phyloP scores from a whole-genome alignment of 2,113 vertebrate species.

The Eulacestoma nigropectus region DNA sequence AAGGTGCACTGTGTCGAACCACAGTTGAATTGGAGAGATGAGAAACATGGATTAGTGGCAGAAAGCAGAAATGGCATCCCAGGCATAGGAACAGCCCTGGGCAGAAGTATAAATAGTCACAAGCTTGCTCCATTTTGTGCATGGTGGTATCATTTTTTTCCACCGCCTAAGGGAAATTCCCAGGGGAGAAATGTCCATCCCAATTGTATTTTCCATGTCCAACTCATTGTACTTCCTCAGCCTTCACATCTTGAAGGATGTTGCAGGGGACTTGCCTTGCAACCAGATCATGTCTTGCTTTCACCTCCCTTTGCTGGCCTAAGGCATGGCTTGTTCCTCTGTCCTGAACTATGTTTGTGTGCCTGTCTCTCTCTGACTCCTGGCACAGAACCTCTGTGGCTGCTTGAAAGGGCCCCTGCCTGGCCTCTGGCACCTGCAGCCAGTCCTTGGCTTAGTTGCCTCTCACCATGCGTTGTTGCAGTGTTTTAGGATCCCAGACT shows the following conservation, averaged over 20 bases:
- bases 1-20: neutral
- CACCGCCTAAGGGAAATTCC: neutral
- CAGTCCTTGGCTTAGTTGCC: neutral
- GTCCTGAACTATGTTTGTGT: neutral
- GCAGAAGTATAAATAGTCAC: slow-evolving; percentile 1
- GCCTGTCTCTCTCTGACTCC: neutral
- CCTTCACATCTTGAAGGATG: neutral
- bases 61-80: neutral
- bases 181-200: neutral
- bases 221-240: neutral
- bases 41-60: neutral
- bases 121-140: neutral
- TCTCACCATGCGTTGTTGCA: neutral
- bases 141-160: neutral
- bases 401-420: neutral
- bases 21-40: neutral
- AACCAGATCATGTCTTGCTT: neutral
- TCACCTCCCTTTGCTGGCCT: neutral
- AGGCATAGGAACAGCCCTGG: slow-evolving; percentile 29
- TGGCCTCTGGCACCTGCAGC: neutral
- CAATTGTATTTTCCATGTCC: neutral
- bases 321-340: neutral
- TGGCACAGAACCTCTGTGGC: neutral
- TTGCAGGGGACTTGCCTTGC: neutral
- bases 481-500: neutral